A percentile compares a stretch with the other conserved stretches of the same genome.
Conservation (phyloP, 2,113 vertebrate genomes). For the Eleginops maclovinus region DNA sequence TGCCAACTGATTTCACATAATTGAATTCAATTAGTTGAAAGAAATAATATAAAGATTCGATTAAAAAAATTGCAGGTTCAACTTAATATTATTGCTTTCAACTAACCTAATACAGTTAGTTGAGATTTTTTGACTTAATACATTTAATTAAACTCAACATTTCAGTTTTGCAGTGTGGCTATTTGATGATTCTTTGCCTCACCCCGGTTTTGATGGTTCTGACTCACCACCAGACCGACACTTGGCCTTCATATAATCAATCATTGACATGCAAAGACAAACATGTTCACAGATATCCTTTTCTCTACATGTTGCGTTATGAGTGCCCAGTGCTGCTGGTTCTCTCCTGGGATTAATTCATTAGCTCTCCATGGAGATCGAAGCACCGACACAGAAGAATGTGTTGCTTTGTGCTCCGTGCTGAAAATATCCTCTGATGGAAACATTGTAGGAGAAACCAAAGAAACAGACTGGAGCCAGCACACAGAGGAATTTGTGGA, state of each 20-base stretch:
- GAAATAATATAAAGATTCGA: no score
- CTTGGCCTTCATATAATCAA: background rate
- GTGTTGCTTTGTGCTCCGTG: constrained; percentile 6
- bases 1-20: no score
- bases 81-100: no score
- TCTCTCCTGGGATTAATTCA: constrained; percentile 15
- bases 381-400: constrained; percentile 18
- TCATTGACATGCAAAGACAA: background rate
- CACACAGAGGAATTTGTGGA: constrained; percentile 30
- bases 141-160: no score
- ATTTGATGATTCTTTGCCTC: background rate
- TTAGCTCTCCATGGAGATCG: constrained; percentile 2
- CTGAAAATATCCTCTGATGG: constrained; percentile 18
- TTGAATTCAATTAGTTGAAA: no score
- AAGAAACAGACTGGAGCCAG: background rate
- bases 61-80: no score
- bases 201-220: background rate
- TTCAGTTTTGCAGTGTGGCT: no score
- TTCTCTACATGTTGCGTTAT: background rate
- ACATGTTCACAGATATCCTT: background rate
- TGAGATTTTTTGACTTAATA: no score
- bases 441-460: background rate
- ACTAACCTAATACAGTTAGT: no score
- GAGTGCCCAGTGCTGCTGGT: background rate
- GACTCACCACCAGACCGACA: no score